These are phyloP conservation scores for Aphaenogaster ashmeadi DNA, from an alignment of 1,140 invertebrate species.

Conservation along the genomic window DNA sequence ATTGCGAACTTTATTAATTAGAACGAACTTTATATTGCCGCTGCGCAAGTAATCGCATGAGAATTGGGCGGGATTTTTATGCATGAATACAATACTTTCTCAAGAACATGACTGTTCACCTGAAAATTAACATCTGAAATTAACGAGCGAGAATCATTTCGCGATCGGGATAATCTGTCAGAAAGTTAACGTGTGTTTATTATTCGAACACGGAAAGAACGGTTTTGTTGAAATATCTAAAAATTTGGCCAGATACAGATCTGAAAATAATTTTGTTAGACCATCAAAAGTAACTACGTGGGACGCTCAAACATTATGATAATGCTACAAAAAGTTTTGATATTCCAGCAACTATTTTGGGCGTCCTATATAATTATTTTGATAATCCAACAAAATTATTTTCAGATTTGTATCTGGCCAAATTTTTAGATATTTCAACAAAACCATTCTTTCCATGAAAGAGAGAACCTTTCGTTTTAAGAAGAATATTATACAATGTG, in stretches of 20 bases:
- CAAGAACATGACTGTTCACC: not conserved
- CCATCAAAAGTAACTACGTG: no score
- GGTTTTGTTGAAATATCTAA: no score
- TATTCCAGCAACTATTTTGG: no score
- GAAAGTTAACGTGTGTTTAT: not conserved
- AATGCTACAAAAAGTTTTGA: no score
- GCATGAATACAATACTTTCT: conserved; percentile 4
- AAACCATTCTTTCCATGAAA: not conserved
- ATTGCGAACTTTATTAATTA: conserved; percentile 43
- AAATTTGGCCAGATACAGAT: no score
- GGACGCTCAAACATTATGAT: no score
- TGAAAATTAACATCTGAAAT: not conserved
- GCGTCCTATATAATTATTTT: no score
- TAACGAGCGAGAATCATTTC: not conserved
- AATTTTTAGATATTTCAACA: no score
- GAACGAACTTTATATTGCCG: conserved; percentile 21
- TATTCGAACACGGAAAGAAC: no score
- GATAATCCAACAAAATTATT: no score
- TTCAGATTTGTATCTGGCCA: no score
- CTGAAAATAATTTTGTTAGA: no score
- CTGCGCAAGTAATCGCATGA: not conserved
- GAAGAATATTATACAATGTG: not conserved
- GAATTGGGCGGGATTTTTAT: conserved; percentile 35
- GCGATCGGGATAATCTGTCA: not conserved
- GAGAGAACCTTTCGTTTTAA: not conserved